Evolutionary conservation across 2,888 invertebrate genomes (phyloP), one percentile per base, ranked within the genome.

Genomic region (Drosophila atripex): DNA sequence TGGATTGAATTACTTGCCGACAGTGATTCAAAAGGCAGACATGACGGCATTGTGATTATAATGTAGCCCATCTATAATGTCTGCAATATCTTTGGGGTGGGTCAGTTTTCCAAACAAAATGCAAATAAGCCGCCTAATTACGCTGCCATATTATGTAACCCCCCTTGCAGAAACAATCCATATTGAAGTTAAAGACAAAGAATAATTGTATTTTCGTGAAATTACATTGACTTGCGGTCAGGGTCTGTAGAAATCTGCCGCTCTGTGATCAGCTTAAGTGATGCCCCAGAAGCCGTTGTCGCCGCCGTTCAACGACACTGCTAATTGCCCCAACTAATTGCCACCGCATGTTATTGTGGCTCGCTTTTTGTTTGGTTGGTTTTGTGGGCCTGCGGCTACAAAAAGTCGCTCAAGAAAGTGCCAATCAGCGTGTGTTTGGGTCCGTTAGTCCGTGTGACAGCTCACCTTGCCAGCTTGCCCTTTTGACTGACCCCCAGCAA

Each of bases 221-320:
- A 65, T 65, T 54, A 41, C 39, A 65, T 65, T 60, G 60, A 59
- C 52, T 38, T 50, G 63, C 60, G 86, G 86, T 86, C 84, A 84
- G 72, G 86, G 86, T 73, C 76, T 41, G 25, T 53, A 21, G 21
- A 18, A 43, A n/a, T 53, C 46, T 7, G 38, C 54, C 75, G 78
- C 86, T 80, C 79, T 86, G 78, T 86, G 83, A 82, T 86, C 86
- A 82, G 65, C 58, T 69, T 83, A 82, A 82, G 76, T 86, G 82
- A 82, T 82, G 82, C 76, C 59, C 68, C 76, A 78, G 83, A 72
- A 82, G 80, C 84, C 61, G 75, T 32, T 32, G 32, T 12, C 53
- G 54, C 45, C 49, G 59, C 64, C 45, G 72, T 55, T 64, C 64
- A 63, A 53, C 72, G 72, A 59, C 50, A 58, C 56, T 38, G 57